Evolutionary conservation across 2,888 invertebrate species (phyloP), one percentile per base, ranked within the genome.

Genomic region (Unio pictorum): DNA sequence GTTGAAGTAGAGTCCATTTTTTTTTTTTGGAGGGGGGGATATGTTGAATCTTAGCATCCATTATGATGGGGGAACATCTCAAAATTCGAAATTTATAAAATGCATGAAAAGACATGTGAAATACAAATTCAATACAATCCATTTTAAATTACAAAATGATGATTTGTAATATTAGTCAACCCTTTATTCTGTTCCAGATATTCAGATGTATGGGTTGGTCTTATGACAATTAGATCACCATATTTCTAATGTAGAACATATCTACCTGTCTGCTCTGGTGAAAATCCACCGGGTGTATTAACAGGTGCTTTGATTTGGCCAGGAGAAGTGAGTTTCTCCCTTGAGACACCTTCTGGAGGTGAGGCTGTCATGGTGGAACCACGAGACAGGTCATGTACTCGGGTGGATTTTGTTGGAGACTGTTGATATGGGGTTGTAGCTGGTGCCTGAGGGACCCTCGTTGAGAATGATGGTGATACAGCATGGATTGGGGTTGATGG

Each of bases 371-470:
- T 65, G 2, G 68, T 59, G n/a, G 78, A 67, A 26, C 67, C 69
- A 18, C 74, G 64, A 15, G 67, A 30, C n/a, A 75, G 61, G 34
- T 70, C 73, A 30, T 80, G 76, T 18, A 75, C 73, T 28, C 28
- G 60, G 59, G 66, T 67, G 11, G 73, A 66, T 69, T 80, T 81
- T 28, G 74, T 66, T 3, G 80, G 81, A 1, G 81, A 80, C 57
- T 66, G 66, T 55, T 67, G 72, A 61, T 74, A 73, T 11, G 82
- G 82, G 11, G 83, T 84, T 23, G 81, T 78, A 18, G 80, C 81
- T 1, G 84, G 84, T 15, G 85, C 79, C 54, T 79, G 74, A 23
- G 84, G 84, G 5, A 83, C 81, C 23, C 81, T 68, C 8, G 83
- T 81, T 58, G 82, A 82, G 58, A 78, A 76, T 15, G 81, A 73